These are phyloP conservation scores for Junonia oenone DNA, from an alignment of 2,888 invertebrate species.

Conservation along the genomic window DNA sequence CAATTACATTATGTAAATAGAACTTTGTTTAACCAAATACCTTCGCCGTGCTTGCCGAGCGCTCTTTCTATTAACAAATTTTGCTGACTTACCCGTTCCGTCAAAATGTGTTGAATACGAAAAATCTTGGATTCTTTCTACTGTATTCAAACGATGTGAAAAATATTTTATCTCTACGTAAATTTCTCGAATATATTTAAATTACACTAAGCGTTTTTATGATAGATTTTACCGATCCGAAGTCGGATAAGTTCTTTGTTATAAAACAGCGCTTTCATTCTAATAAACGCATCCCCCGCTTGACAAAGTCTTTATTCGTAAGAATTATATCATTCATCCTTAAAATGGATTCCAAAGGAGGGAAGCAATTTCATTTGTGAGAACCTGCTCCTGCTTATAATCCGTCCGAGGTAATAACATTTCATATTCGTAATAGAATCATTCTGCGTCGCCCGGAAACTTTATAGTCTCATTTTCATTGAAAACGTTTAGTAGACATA, in stretches of 20 bases:
- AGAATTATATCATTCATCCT: conserved; percentile 76
- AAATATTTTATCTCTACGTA: conserved; percentile 8
- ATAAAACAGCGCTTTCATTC: conserved; percentile 26
- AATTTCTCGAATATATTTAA: conserved; percentile 14
- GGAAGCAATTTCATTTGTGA: conserved; percentile 78
- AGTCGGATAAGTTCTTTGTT: conserved; percentile 21
- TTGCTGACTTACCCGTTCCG: conserved; percentile 25
- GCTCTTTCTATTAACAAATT: conserved; percentile 26
- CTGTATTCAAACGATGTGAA: conserved; percentile 21
- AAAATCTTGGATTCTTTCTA: conserved; percentile 27
- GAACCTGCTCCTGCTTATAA: conserved; percentile 78
- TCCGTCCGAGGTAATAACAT: conserved; percentile 79
- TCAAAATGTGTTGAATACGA: conserved; percentile 27
- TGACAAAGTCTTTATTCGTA: conserved; percentile 73
- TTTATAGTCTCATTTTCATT: conserved; percentile 80
- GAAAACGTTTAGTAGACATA: conserved; percentile 76
- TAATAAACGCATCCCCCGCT: conserved; percentile 55
- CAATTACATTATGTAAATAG: conserved; percentile 30
- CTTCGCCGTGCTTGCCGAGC: conserved; percentile 23
- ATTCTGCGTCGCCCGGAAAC: conserved; percentile 75
- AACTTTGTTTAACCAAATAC: conserved; percentile 29
- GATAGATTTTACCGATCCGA: conserved; percentile 19
- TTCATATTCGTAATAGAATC: conserved; percentile 80
- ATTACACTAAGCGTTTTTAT: conserved; percentile 11
- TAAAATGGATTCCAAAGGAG: conserved; percentile 77